Conservation (phyloP, 2,797 vertebrate species). For the Cryptoprocta ferox region DNA sequence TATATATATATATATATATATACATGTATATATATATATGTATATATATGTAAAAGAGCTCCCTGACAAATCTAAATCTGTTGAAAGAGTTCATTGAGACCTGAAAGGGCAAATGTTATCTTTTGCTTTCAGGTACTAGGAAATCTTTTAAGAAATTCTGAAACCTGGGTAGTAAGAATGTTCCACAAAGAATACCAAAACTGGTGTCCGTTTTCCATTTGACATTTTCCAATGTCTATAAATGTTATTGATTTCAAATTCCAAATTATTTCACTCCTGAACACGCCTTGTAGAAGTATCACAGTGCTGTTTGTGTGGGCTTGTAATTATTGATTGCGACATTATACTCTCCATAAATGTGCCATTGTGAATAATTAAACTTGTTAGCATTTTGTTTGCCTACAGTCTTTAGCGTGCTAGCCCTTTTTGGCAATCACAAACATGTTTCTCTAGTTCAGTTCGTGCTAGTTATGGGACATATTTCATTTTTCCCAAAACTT, state of each 20-base stretch:
- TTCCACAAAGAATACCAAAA: conserved; percentile 49
- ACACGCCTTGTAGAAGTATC: conserved; percentile 70
- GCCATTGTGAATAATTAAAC: conserved; percentile 77
- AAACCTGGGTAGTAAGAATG: conserved; percentile 39
- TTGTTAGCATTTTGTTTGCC: conserved; percentile 78
- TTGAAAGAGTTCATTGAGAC: conserved; percentile 34
- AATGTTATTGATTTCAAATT: conserved; percentile 79
- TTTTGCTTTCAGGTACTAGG: conserved; percentile 15
- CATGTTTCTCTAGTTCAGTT: conserved; percentile 21
- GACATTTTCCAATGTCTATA: conserved; percentile 77
- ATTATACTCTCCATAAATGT: conserved; percentile 76
- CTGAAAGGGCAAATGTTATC: neutral
- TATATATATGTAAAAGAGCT: no score
- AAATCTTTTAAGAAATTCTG: conserved; percentile 62
- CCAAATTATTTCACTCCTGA: conserved; percentile 76
- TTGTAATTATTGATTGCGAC: conserved; percentile 78
- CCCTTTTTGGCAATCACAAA: conserved; percentile 43
- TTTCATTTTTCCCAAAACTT: conserved; percentile 47
- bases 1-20: neutral
- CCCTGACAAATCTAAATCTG: neutral
- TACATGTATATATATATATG: no score
- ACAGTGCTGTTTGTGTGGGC: conserved; percentile 64
- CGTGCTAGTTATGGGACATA: conserved; percentile 20
- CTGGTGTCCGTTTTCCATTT: conserved; percentile 65
- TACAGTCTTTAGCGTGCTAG: conserved; percentile 54